Evolutionary conservation across 2,113 vertebrate genomes (phyloP).

Genomic region (Pygoscelis antarcticus): DNA sequence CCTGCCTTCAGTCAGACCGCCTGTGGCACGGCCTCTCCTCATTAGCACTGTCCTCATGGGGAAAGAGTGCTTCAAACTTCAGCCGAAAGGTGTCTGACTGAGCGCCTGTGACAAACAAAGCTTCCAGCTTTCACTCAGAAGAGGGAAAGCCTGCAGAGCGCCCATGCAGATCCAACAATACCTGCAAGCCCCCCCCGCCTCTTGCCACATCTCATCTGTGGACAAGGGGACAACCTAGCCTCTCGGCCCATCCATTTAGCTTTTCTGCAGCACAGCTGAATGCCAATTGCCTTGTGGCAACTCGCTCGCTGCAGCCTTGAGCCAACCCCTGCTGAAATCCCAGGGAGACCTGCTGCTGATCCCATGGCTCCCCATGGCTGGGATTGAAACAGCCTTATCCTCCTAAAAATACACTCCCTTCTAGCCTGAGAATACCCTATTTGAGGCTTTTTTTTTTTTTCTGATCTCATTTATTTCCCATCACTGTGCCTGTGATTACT

Average conservation of each 20-base stretch:
- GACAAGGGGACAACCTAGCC: neutral
- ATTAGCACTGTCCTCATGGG: neutral
- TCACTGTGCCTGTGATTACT: conserved; percentile 1
- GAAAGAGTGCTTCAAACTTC: neutral
- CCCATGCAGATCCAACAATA: accelerated
- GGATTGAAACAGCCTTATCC: neutral
- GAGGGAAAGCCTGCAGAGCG: accelerated
- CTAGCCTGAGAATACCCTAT: neutral
- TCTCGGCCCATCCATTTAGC: neutral
- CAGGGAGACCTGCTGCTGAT: neutral
- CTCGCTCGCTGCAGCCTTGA: neutral
- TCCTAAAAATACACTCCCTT: neutral
- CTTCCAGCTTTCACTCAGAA: neutral
- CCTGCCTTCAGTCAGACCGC: neutral
- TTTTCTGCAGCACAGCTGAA: neutral
- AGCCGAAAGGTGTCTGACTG: neutral
- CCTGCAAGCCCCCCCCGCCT: neutral
- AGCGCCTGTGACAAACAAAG: neutral
- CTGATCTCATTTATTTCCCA: conserved; percentile 17
- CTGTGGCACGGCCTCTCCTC: neutral
- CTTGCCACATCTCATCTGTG: neutral
- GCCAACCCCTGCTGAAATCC: neutral
- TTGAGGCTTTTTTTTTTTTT: neutral
- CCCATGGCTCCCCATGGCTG: neutral
- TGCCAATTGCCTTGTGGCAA: neutral